These are phyloP conservation scores for Rhodophaea formosa DNA, from an alignment of 2,888 invertebrate species.

Conservation along the genomic window DNA sequence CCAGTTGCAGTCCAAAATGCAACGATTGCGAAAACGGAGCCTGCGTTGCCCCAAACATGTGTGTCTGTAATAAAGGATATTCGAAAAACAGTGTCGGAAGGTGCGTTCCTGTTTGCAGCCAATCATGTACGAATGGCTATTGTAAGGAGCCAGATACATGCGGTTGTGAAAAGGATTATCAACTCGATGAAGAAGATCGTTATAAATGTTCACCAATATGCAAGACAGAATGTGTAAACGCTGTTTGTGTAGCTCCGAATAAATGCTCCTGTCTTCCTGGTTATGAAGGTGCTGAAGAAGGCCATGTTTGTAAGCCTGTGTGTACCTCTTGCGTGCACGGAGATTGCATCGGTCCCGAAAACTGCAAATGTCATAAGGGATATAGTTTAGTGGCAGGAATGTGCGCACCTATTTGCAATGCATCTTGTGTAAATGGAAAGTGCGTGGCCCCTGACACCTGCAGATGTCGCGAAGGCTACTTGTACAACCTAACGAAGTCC, in stretches of 20 bases:
- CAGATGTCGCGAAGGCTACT: conserved; percentile 22
- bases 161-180: conserved; percentile 14
- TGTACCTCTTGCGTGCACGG: conserved; percentile 41
- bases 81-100: conserved; percentile 29
- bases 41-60: conserved; percentile 57
- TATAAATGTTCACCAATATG: conserved; percentile 34
- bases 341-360: conserved; percentile 44
- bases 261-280: conserved; percentile 37
- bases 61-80: conserved; percentile 60
- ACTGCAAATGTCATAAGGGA: conserved; percentile 40
- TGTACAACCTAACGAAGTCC: conserved; percentile 28
- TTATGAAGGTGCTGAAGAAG: conserved; percentile 25
- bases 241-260: conserved; percentile 36
- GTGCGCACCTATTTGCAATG: conserved; percentile 44
- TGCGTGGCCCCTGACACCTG: conserved; percentile 27
- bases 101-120: conserved; percentile 35
- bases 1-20: conserved; percentile 33
- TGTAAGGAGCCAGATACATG: conserved; percentile 15
- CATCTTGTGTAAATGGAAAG: conserved; percentile 42
- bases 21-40: conserved; percentile 49
- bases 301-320: conserved; percentile 28
- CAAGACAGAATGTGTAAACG: conserved; percentile 32
- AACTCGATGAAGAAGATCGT: conserved; percentile 21
- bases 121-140: conserved; percentile 51
- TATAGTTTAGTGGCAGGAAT: conserved; percentile 28